A percentile compares a stretch with the other conserved stretches of the same genome.
These are phyloP conservation scores for Sminthurinus aureus DNA, from an alignment of 2,888 invertebrate species.

Conservation along the genomic window DNA sequence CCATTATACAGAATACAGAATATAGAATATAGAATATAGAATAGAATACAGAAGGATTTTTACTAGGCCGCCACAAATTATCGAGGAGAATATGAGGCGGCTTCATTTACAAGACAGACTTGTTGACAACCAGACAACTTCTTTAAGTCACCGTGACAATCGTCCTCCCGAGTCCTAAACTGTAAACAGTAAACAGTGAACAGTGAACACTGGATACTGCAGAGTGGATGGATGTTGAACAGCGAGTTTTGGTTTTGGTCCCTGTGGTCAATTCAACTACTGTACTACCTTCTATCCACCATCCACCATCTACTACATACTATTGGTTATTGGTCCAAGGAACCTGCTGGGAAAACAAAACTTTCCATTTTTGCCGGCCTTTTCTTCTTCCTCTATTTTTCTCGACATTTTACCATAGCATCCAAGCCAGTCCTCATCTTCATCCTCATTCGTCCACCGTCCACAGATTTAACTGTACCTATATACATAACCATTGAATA, in stretches of 20 bases:
- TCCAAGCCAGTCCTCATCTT: no score
- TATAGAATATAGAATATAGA: not conserved
- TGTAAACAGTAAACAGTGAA: no score
- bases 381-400: no score
- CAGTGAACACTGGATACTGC: no score
- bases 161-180: not conserved
- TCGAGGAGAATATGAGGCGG: conserved; percentile 29
- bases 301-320: conserved; percentile 20
- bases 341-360: conserved; percentile 39
- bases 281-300: no score
- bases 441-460: not conserved
- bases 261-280: no score
- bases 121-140: conserved; percentile 44
- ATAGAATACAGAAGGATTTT: conserved; percentile 26
- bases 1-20: no score
- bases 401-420: no score
- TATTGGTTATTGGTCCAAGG: not conserved
- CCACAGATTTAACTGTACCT: not conserved
- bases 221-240: not conserved
- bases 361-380: conserved; percentile 31
- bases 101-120: conserved; percentile 11
- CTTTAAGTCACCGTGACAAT: conserved; percentile 36
- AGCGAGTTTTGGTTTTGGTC: conserved; percentile 25
- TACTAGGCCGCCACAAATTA: conserved; percentile 45
- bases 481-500: no score